Evolutionary conservation across 2,113 vertebrate species (phyloP).

Genomic region (Porphyrio hochstetteri): DNA sequence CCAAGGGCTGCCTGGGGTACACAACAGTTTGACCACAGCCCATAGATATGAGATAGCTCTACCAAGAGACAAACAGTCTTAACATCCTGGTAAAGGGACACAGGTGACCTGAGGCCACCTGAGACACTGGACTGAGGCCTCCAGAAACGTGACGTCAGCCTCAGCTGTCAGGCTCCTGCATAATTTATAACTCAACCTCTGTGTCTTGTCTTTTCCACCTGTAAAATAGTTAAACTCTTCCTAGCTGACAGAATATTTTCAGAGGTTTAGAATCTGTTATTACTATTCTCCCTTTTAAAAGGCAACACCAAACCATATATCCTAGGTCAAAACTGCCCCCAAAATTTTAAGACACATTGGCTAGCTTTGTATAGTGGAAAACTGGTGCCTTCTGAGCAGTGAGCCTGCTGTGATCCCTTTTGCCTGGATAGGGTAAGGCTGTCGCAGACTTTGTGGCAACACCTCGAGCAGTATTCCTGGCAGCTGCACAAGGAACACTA

Average conservation of each 20-base stretch:
- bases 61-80: background rate
- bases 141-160: background rate
- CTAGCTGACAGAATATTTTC: background rate
- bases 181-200: background rate
- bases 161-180: background rate
- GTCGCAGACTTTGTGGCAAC: background rate
- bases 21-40: background rate
- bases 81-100: background rate
- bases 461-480: background rate
- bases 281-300: background rate
- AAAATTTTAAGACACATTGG: background rate
- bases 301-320: background rate
- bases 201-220: background rate
- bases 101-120: background rate
- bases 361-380: background rate
- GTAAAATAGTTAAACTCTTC: background rate
- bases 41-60: rapidly evolving
- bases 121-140: background rate
- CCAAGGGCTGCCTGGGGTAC: background rate
- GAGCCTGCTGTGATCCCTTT: background rate
- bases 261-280: background rate
- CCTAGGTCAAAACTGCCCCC: background rate
- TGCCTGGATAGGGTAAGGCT: background rate
- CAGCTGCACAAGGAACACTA: background rate
- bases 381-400: background rate